Conservation (phyloP, 2,113 vertebrate genomes). For the Kryptolebias marmoratus region DNA sequence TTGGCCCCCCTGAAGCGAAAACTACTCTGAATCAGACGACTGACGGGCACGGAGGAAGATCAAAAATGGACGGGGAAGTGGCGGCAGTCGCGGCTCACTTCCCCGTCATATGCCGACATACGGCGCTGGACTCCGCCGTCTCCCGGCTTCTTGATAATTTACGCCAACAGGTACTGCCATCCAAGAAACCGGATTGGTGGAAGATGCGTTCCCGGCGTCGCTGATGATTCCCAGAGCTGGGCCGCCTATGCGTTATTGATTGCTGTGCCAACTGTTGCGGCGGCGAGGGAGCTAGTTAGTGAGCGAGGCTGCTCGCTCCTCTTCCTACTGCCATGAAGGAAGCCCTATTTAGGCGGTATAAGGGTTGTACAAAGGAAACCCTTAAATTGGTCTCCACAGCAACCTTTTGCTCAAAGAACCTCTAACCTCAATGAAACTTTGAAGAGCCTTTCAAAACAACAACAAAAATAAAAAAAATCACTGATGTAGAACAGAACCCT, state of each 20-base stretch:
- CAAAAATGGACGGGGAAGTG: conserved; percentile 47
- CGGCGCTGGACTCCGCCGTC: conserved; percentile 31
- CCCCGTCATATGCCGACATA: conserved; percentile 27
- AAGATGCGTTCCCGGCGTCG: conserved; percentile 30
- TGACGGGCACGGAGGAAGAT: conserved; percentile 55
- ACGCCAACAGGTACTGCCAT: conserved; percentile 60
- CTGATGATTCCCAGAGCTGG: conserved; percentile 57
- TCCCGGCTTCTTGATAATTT: conserved; percentile 54
- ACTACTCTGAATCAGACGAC: conserved; percentile 39
- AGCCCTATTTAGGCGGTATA: conserved; percentile 21
- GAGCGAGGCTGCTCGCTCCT: conserved; percentile 14
- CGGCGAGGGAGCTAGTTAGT: conserved; percentile 75
- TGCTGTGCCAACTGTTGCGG: conserved; percentile 62
- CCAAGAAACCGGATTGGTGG: conserved; percentile 59
- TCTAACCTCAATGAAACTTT: background rate
- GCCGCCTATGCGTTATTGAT: conserved; percentile 66
- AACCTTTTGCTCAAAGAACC: background rate
- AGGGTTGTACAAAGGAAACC: conserved; percentile 22
- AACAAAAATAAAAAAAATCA: background rate
- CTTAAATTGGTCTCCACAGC: conserved; percentile 9
- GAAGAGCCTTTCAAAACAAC: background rate
- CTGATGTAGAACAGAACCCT: background rate
- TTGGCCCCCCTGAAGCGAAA: background rate
- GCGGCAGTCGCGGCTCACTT: conserved; percentile 11
- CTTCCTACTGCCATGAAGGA: conserved; percentile 31